Evolutionary conservation across 2,888 invertebrate genomes (phyloP).

Genomic region (Drosophila algonquin): DNA sequence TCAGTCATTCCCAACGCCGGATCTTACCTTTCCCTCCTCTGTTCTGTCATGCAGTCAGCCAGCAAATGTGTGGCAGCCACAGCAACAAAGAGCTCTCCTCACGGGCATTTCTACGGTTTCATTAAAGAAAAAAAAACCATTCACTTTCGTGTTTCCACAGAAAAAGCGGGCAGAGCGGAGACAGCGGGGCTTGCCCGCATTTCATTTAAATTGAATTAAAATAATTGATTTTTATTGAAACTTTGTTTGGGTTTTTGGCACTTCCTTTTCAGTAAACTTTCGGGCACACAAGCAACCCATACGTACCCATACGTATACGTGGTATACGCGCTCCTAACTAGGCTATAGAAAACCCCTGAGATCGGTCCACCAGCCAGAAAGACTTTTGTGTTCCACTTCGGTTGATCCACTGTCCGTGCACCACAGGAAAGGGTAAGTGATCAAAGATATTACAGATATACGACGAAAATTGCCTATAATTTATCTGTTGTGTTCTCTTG

Average conservation of each 20-base stretch:
- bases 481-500: slow-evolving; percentile 21
- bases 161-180: neutral
- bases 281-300: slow-evolving; percentile 42
- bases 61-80: slow-evolving; percentile 37
- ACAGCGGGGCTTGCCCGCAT: slow-evolving; percentile 35
- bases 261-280: slow-evolving; percentile 65
- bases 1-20: slow-evolving; percentile 28
- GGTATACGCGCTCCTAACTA: slow-evolving; percentile 53
- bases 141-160: slow-evolving; percentile 17
- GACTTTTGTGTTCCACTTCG: slow-evolving; percentile 41
- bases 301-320: slow-evolving; percentile 29
- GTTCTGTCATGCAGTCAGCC: slow-evolving; percentile 8
- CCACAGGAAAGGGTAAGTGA: slow-evolving; percentile 48
- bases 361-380: slow-evolving; percentile 17
- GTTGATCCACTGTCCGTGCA: slow-evolving; percentile 46
- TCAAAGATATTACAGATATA: neutral
- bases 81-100: slow-evolving; percentile 28
- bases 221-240: slow-evolving; percentile 70
- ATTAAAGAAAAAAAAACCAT: slow-evolving; percentile 51
- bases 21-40: slow-evolving; percentile 12
- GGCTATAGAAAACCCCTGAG: slow-evolving; percentile 50
- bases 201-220: slow-evolving; percentile 74
- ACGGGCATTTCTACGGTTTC: slow-evolving; percentile 61
- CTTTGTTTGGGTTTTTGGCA: slow-evolving; percentile 9
- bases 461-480: neutral